phyloP scores from a whole-genome alignment of 92 coral and sea anemone genomes.

The Chrysogorgia sp. region DNA sequence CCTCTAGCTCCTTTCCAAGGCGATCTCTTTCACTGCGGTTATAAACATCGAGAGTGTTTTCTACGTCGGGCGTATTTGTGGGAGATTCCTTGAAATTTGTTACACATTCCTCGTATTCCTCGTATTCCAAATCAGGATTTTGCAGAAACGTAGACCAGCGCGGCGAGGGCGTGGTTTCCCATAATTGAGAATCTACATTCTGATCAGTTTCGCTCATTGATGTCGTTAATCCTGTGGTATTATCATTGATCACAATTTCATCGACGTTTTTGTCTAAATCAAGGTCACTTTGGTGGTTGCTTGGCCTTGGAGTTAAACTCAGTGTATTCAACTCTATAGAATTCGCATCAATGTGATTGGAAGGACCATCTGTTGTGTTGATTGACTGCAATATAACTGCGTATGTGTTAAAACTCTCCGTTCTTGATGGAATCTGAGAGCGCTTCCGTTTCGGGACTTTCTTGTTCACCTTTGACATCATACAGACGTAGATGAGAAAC shows the following conservation, averaged over 20 bases:
- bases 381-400: constrained; percentile 35
- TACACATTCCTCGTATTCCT: constrained; percentile 24
- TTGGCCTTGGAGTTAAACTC: background rate
- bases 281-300: background rate
- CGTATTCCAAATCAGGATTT: constrained; percentile 19
- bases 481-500: constrained; percentile 14
- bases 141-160: constrained; percentile 39
- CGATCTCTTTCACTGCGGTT: background rate
- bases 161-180: constrained; percentile 34
- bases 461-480: constrained; percentile 24
- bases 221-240: background rate
- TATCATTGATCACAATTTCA: background rate
- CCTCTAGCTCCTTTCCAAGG: constrained; percentile 19
- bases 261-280: background rate
- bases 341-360: constrained; percentile 7
- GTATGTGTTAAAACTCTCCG: constrained; percentile 10
- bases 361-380: background rate
- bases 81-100: constrained; percentile 27
- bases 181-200: background rate
- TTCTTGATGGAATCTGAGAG: constrained; percentile 3
- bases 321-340: background rate
- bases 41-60: background rate
- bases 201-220: background rate
- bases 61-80: background rate
- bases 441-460: constrained; percentile 5